Evolutionary conservation across 2,888 invertebrate genomes (phyloP).

Genomic region (Epiblema foenella): DNA sequence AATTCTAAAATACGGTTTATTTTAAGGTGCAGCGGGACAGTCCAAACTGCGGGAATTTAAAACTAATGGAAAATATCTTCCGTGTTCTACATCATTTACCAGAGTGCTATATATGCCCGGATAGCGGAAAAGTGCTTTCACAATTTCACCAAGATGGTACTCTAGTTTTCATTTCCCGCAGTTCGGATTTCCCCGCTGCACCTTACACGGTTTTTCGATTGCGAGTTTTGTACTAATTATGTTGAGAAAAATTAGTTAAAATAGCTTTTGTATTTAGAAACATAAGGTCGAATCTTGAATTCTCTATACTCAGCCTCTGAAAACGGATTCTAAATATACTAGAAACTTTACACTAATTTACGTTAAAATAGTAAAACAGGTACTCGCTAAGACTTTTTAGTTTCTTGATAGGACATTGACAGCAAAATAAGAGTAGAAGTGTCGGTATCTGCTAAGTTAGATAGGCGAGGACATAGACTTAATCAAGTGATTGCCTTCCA

Average conservation of each 20-base stretch:
- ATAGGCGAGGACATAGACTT: neutral
- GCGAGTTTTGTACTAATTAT: conserved; percentile 25
- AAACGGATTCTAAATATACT: neutral
- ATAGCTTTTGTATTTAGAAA: conserved; percentile 11
- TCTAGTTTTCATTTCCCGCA: too few relatives aligned
- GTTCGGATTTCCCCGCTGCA: too few relatives aligned
- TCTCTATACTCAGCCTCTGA: neutral
- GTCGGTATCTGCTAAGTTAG: conserved; percentile 6
- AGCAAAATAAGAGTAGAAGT: neutral
- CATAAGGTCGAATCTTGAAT: neutral
- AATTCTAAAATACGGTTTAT: too few relatives aligned
- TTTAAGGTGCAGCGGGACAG: too few relatives aligned
- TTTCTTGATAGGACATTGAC: neutral
- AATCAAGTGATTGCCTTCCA: conserved; percentile 5
- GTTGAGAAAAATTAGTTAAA: conserved; percentile 16
- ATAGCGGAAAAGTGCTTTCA: too few relatives aligned
- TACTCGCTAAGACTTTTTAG: conserved; percentile 3
- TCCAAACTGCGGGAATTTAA: too few relatives aligned
- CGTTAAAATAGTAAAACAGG: conserved; percentile 5
- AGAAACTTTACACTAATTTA: neutral
- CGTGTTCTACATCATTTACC: too few relatives aligned
- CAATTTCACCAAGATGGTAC: too few relatives aligned
- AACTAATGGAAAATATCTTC: too few relatives aligned
- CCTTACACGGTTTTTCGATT: too few relatives aligned
- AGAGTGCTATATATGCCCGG: too few relatives aligned